These are phyloP conservation scores for Cancer borealis DNA, from an alignment of 2,888 invertebrate genomes.

Conservation along the genomic window DNA sequence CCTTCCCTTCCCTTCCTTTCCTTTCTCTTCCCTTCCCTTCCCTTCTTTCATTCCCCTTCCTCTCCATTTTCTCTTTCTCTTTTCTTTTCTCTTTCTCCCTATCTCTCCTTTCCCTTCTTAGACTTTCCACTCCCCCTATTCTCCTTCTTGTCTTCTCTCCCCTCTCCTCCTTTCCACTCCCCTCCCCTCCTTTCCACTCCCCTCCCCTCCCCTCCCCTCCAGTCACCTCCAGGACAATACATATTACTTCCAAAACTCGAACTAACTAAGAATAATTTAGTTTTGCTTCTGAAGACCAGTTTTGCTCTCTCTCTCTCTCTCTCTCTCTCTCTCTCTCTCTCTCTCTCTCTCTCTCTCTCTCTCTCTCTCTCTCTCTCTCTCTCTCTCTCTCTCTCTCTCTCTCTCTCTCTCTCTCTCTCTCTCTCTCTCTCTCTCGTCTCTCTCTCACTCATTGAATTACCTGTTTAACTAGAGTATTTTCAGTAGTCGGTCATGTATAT, in stretches of 20 bases:
- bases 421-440: background rate
- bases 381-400: background rate
- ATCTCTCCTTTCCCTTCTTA: background rate
- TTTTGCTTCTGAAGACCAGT: background rate
- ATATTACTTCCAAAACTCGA: background rate
- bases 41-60: too few relatives aligned
- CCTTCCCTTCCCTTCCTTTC: too few relatives aligned
- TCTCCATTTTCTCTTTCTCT: background rate
- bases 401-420: background rate
- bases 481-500: too few relatives aligned
- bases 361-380: background rate
- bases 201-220: background rate
- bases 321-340: too few relatives aligned
- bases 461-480: too few relatives aligned
- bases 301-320: too few relatives aligned
- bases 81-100: too few relatives aligned
- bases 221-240: background rate
- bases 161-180: background rate
- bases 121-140: background rate
- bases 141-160: background rate
- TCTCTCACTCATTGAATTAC: background rate
- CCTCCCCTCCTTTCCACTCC: background rate
- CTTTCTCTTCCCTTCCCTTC: too few relatives aligned
- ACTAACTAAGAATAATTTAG: too few relatives aligned
- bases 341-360: too few relatives aligned